These are phyloP conservation scores for Xiphorhynchus erythropygius DNA, from an alignment of 2,797 vertebrate genomes.

Conservation along the genomic window DNA sequence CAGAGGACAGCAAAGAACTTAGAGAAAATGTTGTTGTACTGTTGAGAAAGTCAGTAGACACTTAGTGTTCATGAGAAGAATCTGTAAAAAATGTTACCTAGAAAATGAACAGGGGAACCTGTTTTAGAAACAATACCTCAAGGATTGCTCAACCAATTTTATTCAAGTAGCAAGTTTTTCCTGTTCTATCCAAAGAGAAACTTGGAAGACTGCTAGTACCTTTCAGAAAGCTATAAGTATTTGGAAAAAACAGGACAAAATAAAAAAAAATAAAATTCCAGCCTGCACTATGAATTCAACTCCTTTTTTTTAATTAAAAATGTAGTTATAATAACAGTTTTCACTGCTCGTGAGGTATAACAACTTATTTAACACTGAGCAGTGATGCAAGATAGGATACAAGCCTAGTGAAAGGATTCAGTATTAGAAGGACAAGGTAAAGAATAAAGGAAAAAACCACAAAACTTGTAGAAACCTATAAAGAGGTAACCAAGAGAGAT, in stretches of 20 bases:
- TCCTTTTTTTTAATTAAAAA: background rate
- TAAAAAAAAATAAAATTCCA: rapidly evolving
- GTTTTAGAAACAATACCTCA: background rate
- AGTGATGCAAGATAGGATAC: background rate
- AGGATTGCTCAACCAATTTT: background rate
- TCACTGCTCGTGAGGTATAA: background rate
- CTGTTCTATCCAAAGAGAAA: background rate
- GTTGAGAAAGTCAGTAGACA: background rate
- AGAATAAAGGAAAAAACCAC: background rate
- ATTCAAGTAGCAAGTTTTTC: background rate
- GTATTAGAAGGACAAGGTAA: background rate
- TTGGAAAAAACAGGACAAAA: background rate
- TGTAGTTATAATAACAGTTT: background rate
- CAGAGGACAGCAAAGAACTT: background rate
- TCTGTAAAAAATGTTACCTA: background rate
- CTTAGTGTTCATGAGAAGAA: background rate
- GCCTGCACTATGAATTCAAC: background rate
- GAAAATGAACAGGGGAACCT: background rate
- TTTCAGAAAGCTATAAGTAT: background rate
- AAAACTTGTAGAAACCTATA: background rate
- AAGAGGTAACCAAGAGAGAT: background rate
- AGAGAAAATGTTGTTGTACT: background rate
- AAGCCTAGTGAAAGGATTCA: background rate
- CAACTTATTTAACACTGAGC: background rate
- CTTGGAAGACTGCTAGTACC: background rate